These are phyloP conservation scores for Ophion costatus DNA, from an alignment of 2,888 invertebrate species.

Conservation along the genomic window DNA sequence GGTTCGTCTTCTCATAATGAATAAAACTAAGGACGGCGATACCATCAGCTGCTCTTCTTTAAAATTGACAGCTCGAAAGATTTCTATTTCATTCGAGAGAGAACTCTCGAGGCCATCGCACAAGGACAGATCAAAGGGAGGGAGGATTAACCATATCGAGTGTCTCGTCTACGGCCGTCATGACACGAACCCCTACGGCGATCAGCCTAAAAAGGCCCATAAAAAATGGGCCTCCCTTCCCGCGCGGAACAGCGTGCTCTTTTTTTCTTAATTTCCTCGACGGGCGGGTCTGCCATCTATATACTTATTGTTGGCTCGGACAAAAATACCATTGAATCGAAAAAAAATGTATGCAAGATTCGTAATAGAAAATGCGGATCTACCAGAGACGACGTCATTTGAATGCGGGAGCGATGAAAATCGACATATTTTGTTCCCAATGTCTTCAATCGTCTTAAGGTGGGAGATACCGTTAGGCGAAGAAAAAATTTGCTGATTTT, in stretches of 20 bases:
- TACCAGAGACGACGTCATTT: too few species aligned
- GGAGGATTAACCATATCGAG: conserved; percentile 62
- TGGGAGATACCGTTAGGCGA: too few species aligned
- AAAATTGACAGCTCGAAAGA: conserved; percentile 29
- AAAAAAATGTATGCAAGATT: neutral
- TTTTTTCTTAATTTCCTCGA: conserved; percentile 23
- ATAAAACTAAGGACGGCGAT: conserved; percentile 28
- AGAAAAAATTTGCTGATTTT: too few species aligned
- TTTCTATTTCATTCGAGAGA: conserved; percentile 27
- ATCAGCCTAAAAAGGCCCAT: conserved; percentile 36
- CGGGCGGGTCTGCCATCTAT: conserved; percentile 25
- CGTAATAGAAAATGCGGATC: neutral
- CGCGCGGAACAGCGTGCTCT: conserved; percentile 1
- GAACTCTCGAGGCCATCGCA: conserved; percentile 45
- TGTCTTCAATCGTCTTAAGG: too few species aligned
- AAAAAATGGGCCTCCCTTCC: conserved; percentile 39
- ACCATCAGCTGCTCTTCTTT: conserved; percentile 45
- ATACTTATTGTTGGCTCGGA: conserved; percentile 22
- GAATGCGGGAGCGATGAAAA: too few species aligned
- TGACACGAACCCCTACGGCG: conserved; percentile 19
- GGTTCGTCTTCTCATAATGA: conserved; percentile 22
- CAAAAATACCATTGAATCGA: conserved; percentile 9
- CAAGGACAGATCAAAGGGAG: conserved; percentile 32
- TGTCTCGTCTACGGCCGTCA: conserved; percentile 41
- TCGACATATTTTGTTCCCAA: too few species aligned